Percentiles rank a stretch among this genome's conserved stretches.
phyloP scores from a whole-genome alignment of 2,797 vertebrate species.

The Scleropages formosus region DNA sequence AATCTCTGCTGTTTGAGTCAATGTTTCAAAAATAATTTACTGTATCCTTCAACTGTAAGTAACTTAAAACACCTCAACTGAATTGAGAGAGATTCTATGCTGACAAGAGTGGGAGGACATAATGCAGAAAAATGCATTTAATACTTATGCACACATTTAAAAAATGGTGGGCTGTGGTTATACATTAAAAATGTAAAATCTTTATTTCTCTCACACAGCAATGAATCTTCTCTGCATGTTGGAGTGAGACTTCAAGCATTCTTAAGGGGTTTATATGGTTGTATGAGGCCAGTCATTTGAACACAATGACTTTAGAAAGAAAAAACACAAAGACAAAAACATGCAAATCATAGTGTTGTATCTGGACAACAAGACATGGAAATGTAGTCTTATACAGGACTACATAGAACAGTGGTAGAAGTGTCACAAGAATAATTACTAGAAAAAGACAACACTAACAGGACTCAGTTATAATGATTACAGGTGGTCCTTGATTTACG shows the following conservation, averaged over 20 bases:
- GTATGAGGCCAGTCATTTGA: background rate
- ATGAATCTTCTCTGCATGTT: background rate
- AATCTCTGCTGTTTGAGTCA: background rate
- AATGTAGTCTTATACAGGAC: background rate
- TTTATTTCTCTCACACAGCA: background rate
- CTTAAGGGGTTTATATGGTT: background rate
- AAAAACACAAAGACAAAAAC: background rate
- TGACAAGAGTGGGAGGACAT: conserved; percentile 2
- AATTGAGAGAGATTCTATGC: background rate
- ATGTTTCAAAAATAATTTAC: too few relatives aligned
- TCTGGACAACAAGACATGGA: too few relatives aligned
- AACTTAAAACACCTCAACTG: background rate
- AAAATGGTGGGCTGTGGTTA: background rate
- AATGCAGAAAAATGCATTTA: conserved; percentile 10
- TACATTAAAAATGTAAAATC: background rate
- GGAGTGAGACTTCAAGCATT: background rate
- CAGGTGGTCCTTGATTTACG: too few relatives aligned
- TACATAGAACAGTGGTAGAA: background rate
- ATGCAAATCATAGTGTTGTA: conserved; percentile 9
- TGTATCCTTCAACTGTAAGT: background rate
- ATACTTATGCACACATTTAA: background rate
- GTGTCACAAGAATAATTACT: background rate
- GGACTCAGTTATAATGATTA: background rate
- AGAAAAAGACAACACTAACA: background rate
- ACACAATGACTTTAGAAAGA: background rate